Evolutionary conservation across 2,113 vertebrate genomes (phyloP).

Genomic region (Nematolebias whitei): DNA sequence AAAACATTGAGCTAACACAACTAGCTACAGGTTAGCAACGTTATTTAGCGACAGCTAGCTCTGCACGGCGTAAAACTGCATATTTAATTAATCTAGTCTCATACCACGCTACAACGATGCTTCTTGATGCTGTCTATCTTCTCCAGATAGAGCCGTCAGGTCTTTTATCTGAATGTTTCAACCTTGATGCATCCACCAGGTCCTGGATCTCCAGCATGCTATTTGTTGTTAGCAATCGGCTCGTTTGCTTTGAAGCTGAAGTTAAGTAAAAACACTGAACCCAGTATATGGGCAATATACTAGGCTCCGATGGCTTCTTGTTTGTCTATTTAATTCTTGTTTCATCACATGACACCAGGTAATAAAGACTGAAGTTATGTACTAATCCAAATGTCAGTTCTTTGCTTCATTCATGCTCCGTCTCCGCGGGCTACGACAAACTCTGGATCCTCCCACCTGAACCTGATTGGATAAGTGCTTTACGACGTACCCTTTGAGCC

Average conservation of each 20-base stretch:
- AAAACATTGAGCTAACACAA: background rate
- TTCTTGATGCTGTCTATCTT: slow-evolving; percentile 2
- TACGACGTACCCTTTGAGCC: background rate
- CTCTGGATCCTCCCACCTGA: background rate
- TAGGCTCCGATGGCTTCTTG: background rate
- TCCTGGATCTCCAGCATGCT: slow-evolving; percentile 44
- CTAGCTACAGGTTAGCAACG: slow-evolving; percentile 5
- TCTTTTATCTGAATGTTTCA: slow-evolving; percentile 17
- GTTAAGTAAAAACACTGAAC: background rate
- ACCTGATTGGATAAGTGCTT: slow-evolving; percentile 45
- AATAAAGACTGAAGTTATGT: background rate
- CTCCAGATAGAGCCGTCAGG: background rate
- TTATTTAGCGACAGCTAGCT: background rate
- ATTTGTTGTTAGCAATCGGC: slow-evolving; percentile 43
- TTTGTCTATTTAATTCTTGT: background rate
- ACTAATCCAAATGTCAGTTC: slow-evolving; percentile 1
- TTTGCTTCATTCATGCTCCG: slow-evolving; percentile 19
- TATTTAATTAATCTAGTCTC: background rate
- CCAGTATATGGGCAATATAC: background rate
- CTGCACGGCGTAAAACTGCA: background rate
- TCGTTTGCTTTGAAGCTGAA: background rate
- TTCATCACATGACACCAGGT: background rate
- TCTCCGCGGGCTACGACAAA: slow-evolving; percentile 9
- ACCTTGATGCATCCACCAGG: slow-evolving; percentile 3
- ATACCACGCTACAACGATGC: background rate